These are phyloP conservation scores for Muscicapa adusta DNA, from an alignment of 2,113 vertebrate genomes.

Conservation along the genomic window DNA sequence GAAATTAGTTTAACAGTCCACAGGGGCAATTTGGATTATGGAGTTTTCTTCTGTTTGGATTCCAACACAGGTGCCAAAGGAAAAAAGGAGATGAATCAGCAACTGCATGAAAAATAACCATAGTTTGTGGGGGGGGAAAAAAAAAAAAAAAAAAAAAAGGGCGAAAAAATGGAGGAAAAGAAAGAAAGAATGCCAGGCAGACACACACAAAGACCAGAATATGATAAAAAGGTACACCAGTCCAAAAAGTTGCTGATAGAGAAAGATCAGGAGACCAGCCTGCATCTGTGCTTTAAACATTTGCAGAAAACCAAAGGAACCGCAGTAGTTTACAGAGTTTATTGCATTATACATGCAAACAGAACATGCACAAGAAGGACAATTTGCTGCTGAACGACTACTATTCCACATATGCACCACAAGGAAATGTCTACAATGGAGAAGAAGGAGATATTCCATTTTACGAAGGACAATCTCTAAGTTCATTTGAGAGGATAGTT, in stretches of 20 bases:
- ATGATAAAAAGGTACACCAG: not conserved
- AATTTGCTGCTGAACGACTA: slow-evolving; percentile 78
- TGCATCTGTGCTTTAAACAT: not conserved
- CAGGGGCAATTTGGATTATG: not conserved
- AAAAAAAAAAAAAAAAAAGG: too few species aligned
- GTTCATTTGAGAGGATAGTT: slow-evolving; percentile 73
- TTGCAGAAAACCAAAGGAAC: slow-evolving; percentile 74
- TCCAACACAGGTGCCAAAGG: not conserved
- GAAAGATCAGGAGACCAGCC: not conserved
- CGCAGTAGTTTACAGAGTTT: slow-evolving; percentile 83
- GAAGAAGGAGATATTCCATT: slow-evolving; percentile 73
- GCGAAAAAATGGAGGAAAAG: too few species aligned
- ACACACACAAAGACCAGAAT: slow-evolving; percentile 25
- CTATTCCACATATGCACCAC: slow-evolving; percentile 81
- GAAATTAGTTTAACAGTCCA: not conserved
- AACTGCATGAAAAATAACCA: not conserved
- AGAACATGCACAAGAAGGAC: slow-evolving; percentile 90
- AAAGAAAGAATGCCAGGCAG: not conserved
- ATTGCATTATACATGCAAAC: slow-evolving; percentile 98
- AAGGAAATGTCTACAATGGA: slow-evolving; percentile 74
- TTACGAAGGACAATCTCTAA: slow-evolving; percentile 76
- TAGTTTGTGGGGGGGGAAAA: too few species aligned
- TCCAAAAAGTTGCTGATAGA: not conserved
- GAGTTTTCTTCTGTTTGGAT: not conserved
- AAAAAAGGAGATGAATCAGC: not conserved